phyloP scores from a whole-genome alignment of 2,888 invertebrate species.

The Phlogophora meticulosa region DNA sequence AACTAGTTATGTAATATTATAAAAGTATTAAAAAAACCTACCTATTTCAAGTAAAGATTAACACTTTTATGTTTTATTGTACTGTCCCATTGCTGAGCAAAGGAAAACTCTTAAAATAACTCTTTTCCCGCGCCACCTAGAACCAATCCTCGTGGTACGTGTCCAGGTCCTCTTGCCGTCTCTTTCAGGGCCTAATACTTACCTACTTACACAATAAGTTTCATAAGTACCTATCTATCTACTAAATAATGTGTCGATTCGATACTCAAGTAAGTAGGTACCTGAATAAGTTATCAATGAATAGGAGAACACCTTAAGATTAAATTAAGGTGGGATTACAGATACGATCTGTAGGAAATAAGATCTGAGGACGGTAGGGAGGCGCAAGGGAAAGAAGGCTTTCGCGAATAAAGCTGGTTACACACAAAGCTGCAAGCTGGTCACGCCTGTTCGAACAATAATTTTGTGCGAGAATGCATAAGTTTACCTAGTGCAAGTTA shows the following conservation, averaged over 20 bases:
- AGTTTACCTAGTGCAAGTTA: not conserved
- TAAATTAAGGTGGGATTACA: conserved; percentile 68
- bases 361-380: conserved; percentile 43
- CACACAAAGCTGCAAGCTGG: not conserved
- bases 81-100: too few species aligned
- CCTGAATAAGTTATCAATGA: conserved; percentile 57
- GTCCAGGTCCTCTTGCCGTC: too few species aligned
- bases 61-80: too few species aligned
- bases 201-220: too few species aligned
- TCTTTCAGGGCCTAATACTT: too few species aligned
- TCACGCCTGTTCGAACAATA: not conserved
- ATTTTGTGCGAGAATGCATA: not conserved
- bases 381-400: conserved; percentile 20
- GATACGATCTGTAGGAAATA: conserved; percentile 63
- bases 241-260: conserved; percentile 4
- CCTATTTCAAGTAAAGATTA: too few species aligned
- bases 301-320: conserved; percentile 62
- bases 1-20: too few species aligned
- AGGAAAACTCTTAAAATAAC: too few species aligned
- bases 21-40: too few species aligned
- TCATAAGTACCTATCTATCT: not conserved
- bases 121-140: too few species aligned
- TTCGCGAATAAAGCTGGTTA: conserved; percentile 20
- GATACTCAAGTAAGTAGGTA: conserved; percentile 32
- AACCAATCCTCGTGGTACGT: too few species aligned